Conservation (phyloP, 2,797 vertebrate species). For the Phylloscopus collybita region DNA sequence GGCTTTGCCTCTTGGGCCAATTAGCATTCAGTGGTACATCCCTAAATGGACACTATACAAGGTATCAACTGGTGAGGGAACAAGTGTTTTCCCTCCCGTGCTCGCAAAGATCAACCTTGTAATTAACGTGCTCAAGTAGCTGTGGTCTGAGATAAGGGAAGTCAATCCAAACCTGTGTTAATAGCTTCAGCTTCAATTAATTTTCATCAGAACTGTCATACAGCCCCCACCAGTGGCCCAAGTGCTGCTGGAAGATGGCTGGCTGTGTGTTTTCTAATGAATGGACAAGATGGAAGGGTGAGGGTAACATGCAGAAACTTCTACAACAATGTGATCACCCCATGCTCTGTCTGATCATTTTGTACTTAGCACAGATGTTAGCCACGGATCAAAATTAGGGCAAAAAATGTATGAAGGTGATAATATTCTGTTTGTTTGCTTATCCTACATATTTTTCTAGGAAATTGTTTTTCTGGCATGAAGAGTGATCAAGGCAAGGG, state of each 20-base stretch:
- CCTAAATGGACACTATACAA: neutral
- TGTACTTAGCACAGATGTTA: neutral
- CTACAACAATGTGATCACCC: neutral
- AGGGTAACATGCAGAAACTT: neutral
- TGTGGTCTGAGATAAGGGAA: conserved; percentile 37
- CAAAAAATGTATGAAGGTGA: neutral
- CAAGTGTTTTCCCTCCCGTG: neutral
- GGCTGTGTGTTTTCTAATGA: neutral
- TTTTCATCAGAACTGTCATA: conserved; percentile 42
- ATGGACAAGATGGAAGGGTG: neutral
- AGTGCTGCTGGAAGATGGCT: neutral
- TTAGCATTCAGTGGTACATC: neutral
- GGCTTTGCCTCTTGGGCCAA: neutral
- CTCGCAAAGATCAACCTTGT: neutral
- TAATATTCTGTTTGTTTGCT: neutral
- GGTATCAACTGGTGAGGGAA: neutral
- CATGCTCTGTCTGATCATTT: neutral
- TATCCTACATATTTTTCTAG: neutral
- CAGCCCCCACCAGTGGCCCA: neutral
- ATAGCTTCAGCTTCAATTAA: conserved; percentile 43
- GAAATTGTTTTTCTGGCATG: neutral
- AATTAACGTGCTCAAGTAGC: conserved; percentile 38
- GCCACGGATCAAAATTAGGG: neutral
- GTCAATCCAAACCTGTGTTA: conserved; percentile 18
- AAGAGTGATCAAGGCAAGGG: neutral